Conservation (phyloP, 1,140 invertebrate species). For the Brachionus angularis region DNA sequence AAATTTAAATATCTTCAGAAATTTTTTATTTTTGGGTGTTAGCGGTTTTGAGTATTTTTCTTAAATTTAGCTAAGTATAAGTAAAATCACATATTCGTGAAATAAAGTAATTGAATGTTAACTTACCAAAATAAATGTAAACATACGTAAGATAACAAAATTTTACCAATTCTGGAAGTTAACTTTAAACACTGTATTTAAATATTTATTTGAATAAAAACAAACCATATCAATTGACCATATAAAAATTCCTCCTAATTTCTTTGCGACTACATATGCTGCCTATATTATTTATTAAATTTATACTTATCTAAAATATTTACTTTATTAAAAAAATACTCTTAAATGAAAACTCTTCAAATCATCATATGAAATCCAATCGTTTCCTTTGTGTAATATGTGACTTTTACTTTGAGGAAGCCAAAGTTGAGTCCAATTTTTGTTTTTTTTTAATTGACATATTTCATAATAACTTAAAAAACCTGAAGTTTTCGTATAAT, state of each 20-base stretch:
- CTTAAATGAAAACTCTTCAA: conserved; percentile 47
- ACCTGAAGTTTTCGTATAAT: conserved; percentile 67
- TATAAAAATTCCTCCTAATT: conserved; percentile 49
- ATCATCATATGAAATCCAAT: conserved; percentile 91
- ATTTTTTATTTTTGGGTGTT: no score
- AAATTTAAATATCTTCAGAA: no score
- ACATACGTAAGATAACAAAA: no score
- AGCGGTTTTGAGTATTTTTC: no score
- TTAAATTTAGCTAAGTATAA: no score
- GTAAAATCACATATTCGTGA: no score
- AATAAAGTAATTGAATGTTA: no score
- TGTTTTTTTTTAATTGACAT: conserved; percentile 57
- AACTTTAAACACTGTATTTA: no score
- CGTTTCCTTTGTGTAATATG: conserved; percentile 76
- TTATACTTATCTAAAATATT: neutral
- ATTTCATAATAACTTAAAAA: conserved; percentile 87
- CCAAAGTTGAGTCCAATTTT: conserved; percentile 36
- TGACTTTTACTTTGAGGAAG: conserved; percentile 51
- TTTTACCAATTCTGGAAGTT: no score
- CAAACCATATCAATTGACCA: conserved; percentile 49
- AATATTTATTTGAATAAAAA: neutral
- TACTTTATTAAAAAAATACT: neutral
- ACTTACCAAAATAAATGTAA: no score
- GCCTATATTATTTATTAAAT: conserved; percentile 63
- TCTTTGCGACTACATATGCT: conserved; percentile 76